These are phyloP conservation scores for Anoplolepis gracilipes DNA, from an alignment of 1,140 invertebrate genomes.

Conservation along the genomic window DNA sequence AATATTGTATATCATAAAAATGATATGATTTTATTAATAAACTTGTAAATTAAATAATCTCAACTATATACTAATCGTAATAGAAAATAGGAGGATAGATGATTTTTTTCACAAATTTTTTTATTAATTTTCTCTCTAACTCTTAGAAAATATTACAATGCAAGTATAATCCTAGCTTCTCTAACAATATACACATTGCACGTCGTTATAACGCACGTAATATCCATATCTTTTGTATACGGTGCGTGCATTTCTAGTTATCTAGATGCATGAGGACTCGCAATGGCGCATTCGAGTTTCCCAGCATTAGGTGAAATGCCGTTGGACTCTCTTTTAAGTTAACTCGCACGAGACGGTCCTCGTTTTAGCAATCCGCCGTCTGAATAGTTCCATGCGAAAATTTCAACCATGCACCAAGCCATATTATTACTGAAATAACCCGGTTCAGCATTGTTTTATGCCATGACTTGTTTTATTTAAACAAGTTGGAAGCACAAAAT, in stretches of 20 bases:
- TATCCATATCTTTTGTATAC: conserved; percentile 13
- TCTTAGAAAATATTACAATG: neutral
- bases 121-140: neutral
- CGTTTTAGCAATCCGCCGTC: conserved; percentile 35
- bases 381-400: conserved; percentile 22
- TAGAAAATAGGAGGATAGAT: neutral
- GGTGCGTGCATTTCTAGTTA: conserved; percentile 46
- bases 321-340: conserved; percentile 35
- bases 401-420: neutral
- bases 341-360: conserved; percentile 32
- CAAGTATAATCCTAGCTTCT: neutral
- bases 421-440: neutral
- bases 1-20: neutral
- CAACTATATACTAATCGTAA: neutral
- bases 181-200: conserved; percentile 6
- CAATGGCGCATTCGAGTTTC: conserved; percentile 38
- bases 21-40: neutral
- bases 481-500: neutral
- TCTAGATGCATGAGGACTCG: conserved; percentile 35
- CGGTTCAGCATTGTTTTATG: neutral
- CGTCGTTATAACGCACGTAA: conserved; percentile 28
- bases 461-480: neutral
- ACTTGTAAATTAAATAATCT: neutral
- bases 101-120: neutral
- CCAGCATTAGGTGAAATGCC: conserved; percentile 42